Conservation (phyloP, 2,797 vertebrate genomes). For the Columba guinea region DNA sequence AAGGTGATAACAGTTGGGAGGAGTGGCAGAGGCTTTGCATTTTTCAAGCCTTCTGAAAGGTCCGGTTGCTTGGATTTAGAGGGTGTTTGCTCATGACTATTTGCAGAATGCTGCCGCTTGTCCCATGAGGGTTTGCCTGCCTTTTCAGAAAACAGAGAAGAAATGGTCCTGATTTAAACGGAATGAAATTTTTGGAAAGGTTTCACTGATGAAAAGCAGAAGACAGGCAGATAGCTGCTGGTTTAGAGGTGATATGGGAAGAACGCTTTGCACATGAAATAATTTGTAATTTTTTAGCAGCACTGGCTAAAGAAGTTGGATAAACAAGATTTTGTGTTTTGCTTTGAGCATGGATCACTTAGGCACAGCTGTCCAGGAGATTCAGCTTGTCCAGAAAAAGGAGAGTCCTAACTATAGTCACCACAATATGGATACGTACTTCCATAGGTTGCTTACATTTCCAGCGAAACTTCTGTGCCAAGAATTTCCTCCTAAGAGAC, state of each 20-base stretch:
- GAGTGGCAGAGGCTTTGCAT: background rate
- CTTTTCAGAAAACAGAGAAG: background rate
- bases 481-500: background rate
- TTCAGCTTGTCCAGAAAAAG: background rate
- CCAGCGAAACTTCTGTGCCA: background rate
- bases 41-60: conserved; percentile 12
- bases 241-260: background rate
- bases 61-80: background rate
- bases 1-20: background rate
- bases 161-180: background rate
- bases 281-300: background rate
- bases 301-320: background rate
- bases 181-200: background rate
- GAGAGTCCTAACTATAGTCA: background rate
- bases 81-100: background rate
- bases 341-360: background rate
- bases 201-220: background rate
- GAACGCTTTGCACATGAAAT: background rate
- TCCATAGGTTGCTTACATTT: background rate
- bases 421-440: background rate
- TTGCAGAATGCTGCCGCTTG: background rate
- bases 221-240: background rate
- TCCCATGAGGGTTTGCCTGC: background rate
- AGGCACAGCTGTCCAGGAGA: background rate
- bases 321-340: background rate